Evolutionary conservation across 2,888 invertebrate genomes (phyloP).

Genomic region (Onchidella celtica): DNA sequence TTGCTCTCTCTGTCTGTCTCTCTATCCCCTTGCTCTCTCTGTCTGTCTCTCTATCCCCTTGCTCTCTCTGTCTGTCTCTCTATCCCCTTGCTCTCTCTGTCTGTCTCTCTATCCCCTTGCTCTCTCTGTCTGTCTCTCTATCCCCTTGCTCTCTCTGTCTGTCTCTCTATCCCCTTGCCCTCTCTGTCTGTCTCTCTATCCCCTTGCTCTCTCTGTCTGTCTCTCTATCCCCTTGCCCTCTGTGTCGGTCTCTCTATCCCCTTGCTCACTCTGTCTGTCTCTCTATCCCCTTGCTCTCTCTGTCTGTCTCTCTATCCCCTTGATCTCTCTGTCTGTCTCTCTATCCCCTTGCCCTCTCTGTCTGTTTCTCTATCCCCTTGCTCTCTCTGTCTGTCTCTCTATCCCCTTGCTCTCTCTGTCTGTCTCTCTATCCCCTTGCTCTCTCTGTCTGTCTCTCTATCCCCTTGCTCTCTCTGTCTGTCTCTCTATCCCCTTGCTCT

Average conservation of each 20-base stretch:
- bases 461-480: background rate
- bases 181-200: background rate
- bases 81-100: background rate
- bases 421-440: background rate
- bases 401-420: background rate
- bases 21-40: background rate
- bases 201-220: background rate
- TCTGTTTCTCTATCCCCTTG: background rate
- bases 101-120: background rate
- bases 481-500: background rate
- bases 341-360: background rate
- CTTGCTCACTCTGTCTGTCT: background rate
- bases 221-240: background rate
- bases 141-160: background rate
- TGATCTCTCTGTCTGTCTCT: background rate
- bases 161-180: background rate
- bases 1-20: background rate
- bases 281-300: background rate
- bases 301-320: background rate
- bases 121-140: background rate
- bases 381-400: background rate
- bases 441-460: background rate
- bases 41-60: too few species aligned
- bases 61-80: background rate
- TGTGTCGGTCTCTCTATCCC: background rate